Percentiles rank a stretch among this genome's conserved stretches.
phyloP scores from a whole-genome alignment of 1,140 invertebrate genomes.

The Aradophagus sp. region DNA sequence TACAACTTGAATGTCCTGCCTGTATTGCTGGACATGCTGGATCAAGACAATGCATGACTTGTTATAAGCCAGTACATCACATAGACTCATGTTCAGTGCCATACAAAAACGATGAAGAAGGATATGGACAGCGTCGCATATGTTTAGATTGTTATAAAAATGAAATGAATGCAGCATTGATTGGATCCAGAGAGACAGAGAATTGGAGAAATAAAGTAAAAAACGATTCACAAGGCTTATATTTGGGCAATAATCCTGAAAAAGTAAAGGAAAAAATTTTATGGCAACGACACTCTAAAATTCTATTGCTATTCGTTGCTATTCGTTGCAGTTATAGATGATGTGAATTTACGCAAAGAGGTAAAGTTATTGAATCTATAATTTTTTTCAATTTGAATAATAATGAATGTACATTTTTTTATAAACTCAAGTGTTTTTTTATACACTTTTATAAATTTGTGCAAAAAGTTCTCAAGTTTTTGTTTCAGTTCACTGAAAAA shows the following conservation, averaged over 20 bases:
- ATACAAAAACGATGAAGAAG: not conserved
- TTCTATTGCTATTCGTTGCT: no score
- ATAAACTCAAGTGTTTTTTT: no score
- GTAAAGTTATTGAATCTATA: no score
- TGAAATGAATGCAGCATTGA: not conserved
- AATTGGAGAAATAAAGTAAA: not conserved
- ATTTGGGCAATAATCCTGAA: not conserved
- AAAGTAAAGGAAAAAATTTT: not conserved
- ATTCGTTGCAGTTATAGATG: no score
- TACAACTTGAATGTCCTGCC: not conserved
- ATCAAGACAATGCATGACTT: not conserved
- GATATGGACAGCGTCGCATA: not conserved
- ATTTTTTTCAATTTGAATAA: no score
- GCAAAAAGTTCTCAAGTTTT: no score
- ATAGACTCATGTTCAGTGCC: not conserved
- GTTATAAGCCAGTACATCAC: not conserved
- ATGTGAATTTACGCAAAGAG: no score
- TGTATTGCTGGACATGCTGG: not conserved
- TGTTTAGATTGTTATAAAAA: slow-evolving; percentile 1
- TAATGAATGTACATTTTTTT: no score
- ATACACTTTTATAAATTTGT: no score
- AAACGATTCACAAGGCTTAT: not conserved
- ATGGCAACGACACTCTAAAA: slow-evolving; percentile 1
- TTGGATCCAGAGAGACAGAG: not conserved
- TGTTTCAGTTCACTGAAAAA: no score